These are phyloP conservation scores for Anthopleura xanthogrammica DNA, from an alignment of 92 coral and sea anemone genomes.

Conservation along the genomic window DNA sequence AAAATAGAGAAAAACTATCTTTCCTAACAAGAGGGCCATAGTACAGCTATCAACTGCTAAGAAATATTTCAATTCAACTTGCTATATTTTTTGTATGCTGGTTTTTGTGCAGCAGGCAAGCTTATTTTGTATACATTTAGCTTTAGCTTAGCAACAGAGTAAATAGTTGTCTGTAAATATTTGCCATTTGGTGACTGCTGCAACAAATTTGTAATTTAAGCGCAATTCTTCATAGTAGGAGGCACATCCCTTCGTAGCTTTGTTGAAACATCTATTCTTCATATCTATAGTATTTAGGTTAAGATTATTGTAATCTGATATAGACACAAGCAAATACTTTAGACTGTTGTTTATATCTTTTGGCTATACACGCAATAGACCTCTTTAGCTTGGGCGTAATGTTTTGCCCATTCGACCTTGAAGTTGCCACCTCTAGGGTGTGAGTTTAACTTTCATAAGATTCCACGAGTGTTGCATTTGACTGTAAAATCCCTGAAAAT, in stretches of 20 bases:
- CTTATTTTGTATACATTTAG: not conserved
- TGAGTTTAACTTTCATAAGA: too few relatives aligned
- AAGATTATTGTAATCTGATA: not conserved
- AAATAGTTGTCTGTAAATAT: not conserved
- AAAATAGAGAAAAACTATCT: not conserved
- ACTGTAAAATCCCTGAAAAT: too few relatives aligned
- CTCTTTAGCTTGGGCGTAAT: too few relatives aligned
- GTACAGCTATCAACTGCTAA: not conserved
- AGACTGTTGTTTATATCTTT: not conserved
- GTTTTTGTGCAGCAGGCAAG: not conserved
- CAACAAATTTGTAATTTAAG: not conserved
- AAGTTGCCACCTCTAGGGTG: too few relatives aligned
- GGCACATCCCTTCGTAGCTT: not conserved
- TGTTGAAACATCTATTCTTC: not conserved
- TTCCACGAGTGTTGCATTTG: too few relatives aligned
- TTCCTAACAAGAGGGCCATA: not conserved
- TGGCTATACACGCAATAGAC: not conserved
- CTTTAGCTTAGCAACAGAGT: not conserved
- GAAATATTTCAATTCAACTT: not conserved
- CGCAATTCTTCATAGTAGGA: not conserved
- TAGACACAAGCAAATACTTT: not conserved
- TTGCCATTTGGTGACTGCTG: slow-evolving; percentile 2
- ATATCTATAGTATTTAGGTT: not conserved
- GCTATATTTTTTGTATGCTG: slow-evolving; percentile 5
- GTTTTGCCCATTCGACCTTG: too few relatives aligned